Conservation (phyloP, 1,140 invertebrate species). For the Aphelinus certus region DNA sequence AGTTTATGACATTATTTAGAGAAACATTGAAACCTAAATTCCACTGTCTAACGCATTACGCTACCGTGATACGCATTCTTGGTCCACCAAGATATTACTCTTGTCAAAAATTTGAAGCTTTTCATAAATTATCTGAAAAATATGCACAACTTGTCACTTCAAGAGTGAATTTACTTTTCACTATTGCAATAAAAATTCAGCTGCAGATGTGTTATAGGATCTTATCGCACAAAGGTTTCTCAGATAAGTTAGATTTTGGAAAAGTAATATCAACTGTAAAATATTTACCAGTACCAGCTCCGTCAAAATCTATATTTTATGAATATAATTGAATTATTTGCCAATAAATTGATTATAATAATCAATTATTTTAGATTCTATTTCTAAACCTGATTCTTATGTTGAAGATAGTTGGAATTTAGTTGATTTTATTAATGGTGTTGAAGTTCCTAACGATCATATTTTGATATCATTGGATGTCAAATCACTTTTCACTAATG, state of each 20-base stretch:
- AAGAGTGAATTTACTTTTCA: not conserved
- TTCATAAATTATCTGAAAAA: constrained; percentile 31
- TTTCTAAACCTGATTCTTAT: too few relatives aligned
- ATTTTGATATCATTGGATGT: too few relatives aligned
- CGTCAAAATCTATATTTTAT: too few relatives aligned
- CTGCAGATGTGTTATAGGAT: not conserved
- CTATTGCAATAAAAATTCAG: not conserved
- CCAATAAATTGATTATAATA: too few relatives aligned
- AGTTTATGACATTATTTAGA: constrained; percentile 29
- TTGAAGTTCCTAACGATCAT: too few relatives aligned
- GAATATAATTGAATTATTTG: too few relatives aligned
- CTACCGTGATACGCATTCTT: constrained; percentile 32
- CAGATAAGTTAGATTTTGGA: not conserved
- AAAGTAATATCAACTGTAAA: not conserved
- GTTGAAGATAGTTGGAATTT: too few relatives aligned
- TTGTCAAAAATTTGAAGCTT: constrained; percentile 32
- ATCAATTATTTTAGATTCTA: too few relatives aligned
- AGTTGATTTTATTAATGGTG: too few relatives aligned
- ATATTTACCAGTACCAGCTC: too few relatives aligned
- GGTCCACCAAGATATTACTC: constrained; percentile 36
- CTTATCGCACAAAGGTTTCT: constrained; percentile 1
- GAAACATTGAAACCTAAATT: constrained; percentile 38
- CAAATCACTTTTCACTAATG: too few relatives aligned
- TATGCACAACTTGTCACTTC: not conserved
- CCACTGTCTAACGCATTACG: constrained; percentile 37